These are phyloP conservation scores for Ptilorrhoa leucosticta DNA, from an alignment of 2,113 vertebrate species.

Conservation along the genomic window DNA sequence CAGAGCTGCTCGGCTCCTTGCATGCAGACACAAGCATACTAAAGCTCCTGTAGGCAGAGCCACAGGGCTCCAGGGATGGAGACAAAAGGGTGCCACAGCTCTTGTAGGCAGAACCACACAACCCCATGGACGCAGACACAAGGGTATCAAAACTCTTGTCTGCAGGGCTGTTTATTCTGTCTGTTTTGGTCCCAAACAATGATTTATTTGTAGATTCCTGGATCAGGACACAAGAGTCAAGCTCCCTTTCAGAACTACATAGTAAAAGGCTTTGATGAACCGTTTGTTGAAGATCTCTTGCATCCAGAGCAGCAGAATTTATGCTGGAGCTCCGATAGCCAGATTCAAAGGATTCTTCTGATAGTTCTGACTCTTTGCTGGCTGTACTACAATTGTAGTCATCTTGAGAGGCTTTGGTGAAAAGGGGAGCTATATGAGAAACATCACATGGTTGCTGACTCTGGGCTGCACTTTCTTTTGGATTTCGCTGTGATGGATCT, in stretches of 20 bases:
- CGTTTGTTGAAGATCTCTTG: background rate
- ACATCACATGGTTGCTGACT: background rate
- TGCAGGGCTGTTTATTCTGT: background rate
- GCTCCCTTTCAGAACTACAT: background rate
- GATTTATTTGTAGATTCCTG: background rate
- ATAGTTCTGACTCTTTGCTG: conserved; percentile 35
- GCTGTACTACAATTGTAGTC: background rate
- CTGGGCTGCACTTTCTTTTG: background rate
- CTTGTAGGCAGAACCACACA: background rate
- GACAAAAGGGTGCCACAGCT: background rate
- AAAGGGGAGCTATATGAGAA: background rate
- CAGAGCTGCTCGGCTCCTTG: background rate
- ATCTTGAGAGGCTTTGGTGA: background rate
- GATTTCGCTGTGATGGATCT: background rate
- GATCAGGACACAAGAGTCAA: background rate
- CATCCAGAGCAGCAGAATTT: background rate
- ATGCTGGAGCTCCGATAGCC: conserved; percentile 19
- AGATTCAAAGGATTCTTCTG: conserved; percentile 44
- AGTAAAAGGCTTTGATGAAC: background rate
- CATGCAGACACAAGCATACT: background rate
- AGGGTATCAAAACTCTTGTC: background rate
- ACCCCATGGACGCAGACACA: background rate
- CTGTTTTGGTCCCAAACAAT: background rate
- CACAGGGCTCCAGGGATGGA: background rate
- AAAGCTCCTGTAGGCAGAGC: conserved; percentile 28